Evolutionary conservation across 1,140 invertebrate genomes (phyloP), one percentile per base, ranked within the genome.

Genomic region (Ceratina australensis): DNA sequence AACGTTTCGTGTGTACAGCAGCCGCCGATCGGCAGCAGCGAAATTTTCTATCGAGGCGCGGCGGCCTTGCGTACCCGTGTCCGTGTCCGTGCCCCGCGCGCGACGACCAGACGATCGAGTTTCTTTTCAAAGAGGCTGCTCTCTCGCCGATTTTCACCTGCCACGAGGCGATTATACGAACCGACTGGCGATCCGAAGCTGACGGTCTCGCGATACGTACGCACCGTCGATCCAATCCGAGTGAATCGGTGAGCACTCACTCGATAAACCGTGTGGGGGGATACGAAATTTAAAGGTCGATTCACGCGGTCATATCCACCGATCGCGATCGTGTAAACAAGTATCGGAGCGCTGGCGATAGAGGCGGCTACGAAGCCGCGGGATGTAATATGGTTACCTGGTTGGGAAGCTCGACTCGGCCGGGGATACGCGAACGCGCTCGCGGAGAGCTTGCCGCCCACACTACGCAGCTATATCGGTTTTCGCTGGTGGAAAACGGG

Each of bases 161-260:
- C 74, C 72, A 63, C 80, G 65, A 72, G 54, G 50, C 73, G 75
- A 80, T 82, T 73, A 75, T 72, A 72, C 63, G 50, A 68, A 81
- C 59, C 79, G 79, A 80, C 79, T 77, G 79, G 60, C 74, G 33
- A 42, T 42, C 33, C 33, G 2, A 42, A 5, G 33, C 33, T 42
- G 33, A 42, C 33, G 33, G 33, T 42, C 33, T 42, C 33, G 33
- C 33, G 33, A 42, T 42, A 42, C 72, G 67, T 57, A 67, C 52
- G 54, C 60, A 69, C 56, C 64, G 78, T 49, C 73, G 42, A 42
- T 42, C 60, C 22, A 26, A 54, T 66, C 77, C 42, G 54, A 52
- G 47, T 49, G 64, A 47, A 80, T 75, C 72, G 56, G 47, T 60
- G 28, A 22, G 15, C 54, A 50, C 15, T 61, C n/a, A 68, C 52